A percentile compares a stretch with the other conserved stretches of the same genome.
Conservation (phyloP, 1,140 invertebrate species). For the Drosophila tsacasi region DNA sequence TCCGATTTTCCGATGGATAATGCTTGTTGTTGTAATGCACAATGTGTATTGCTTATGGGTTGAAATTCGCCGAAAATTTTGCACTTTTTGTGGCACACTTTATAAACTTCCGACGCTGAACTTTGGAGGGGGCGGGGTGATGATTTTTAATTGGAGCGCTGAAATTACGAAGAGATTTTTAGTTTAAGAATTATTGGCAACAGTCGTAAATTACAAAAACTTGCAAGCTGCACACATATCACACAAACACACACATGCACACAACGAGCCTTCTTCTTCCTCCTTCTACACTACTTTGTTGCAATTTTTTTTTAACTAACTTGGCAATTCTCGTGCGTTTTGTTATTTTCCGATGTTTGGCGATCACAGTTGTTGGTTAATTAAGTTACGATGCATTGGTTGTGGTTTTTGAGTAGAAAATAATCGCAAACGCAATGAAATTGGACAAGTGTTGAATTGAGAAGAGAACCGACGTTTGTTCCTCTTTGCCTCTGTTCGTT, state of each 20-base stretch:
- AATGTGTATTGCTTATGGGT: conserved; percentile 43
- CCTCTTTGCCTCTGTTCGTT: conserved; percentile 4
- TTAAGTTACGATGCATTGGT: conserved; percentile 75
- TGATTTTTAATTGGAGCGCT: conserved; percentile 34
- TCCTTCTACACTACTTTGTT: conserved; percentile 71
- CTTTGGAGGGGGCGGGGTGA: conserved; percentile 10
- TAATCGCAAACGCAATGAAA: conserved; percentile 83
- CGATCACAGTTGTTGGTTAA: conserved; percentile 81
- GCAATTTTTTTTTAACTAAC: conserved; percentile 70
- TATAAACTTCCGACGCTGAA: conserved; percentile 30
- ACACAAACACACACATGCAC: conserved; percentile 42
- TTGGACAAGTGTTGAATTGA: conserved; percentile 83
- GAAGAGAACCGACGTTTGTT: conserved; percentile 57
- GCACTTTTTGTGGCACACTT: conserved; percentile 29
- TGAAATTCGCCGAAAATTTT: conserved; percentile 39
- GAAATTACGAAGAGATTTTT: conserved; percentile 21
- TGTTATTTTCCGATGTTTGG: conserved; percentile 64
- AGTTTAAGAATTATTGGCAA: conserved; percentile 7
- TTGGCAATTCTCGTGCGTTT: conserved; percentile 75
- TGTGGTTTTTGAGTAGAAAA: conserved; percentile 80
- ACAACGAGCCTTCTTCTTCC: conserved; percentile 58
- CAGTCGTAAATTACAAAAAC: conserved; percentile 20
- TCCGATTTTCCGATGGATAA: conserved; percentile 14
- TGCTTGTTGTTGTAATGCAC: conserved; percentile 39
- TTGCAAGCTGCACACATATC: conserved; percentile 28